Base-by-base conservation (phyloP, 2,888 invertebrate species). In the Anthophora plumipes region DNA sequence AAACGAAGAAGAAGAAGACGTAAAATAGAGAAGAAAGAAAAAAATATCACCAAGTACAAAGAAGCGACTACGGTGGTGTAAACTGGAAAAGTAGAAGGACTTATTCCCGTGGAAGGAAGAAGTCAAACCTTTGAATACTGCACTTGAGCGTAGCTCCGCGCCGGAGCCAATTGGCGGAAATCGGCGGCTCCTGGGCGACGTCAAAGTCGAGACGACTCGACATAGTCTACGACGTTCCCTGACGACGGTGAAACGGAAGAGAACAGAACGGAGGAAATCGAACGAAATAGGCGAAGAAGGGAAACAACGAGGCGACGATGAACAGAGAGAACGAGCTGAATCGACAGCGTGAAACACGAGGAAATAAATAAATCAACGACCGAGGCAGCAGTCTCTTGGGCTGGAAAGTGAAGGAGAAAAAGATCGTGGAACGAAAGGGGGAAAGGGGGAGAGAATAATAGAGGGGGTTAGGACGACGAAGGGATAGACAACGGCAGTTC, bases 91-190 rank as follows among this genome's bases (percentile, higher is more conserved):
- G 55, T 41, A 69, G 43, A 46, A 52, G 55, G 61, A 63, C 70
- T 48, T 68, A 48, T 57, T 57, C 31, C 57, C 25, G 20, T n/a
- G 64, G 57, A 50, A 77, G 20, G 63, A 60, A 66, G 61, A 70
- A 75, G 54, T 68, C 41, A 20, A 43, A 75, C 50, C 66, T 74
- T 69, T 70, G 75, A 81, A 80, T 81, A 81, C 60, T 80, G 80
- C 64, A 80, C 55, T 69, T 50, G 50, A 17, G 67, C 20, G 25
- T 39, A 39, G 43, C 50, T 41, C 31, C 52, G 77, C 66, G 79
- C 57, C 63, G 77, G 64, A 80, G 80, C 83, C 87, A 88, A 88
- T 87, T 87, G 87, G 85, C 88, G 88, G 89, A 86, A 90, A 89
- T 89, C 83, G 89, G 86, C 81, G 82, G 84, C 85, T 86, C 80